Base-by-base conservation (phyloP, 2,888 invertebrate species). In the Urechis unicinctus region DNA sequence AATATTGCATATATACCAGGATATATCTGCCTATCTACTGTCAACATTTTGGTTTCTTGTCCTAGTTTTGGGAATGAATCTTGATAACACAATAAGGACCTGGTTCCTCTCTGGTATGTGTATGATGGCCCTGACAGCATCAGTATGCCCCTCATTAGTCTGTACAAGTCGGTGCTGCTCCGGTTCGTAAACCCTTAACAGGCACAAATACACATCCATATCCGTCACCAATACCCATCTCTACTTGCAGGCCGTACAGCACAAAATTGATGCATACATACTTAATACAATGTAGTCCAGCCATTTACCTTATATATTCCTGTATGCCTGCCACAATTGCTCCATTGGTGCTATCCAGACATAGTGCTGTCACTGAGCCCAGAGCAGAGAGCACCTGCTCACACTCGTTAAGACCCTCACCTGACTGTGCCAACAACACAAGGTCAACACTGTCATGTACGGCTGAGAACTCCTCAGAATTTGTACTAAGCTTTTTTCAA, bases 161-260 rank as follows among this genome's bases (percentile, higher is more conserved):
- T 77, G 77, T 42, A 76, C 70, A 42, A 75, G 62, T 26, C 71
- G 63, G 61, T 69, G 76, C 49, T 66, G 65, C 45, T 73, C 71
- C 25, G 72, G 64, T 46, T 77, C 77, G 62, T 71, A 76, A 13
- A 76, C 75, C 49, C 75, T 74, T n/a, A n/a, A n/a, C n/a, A n/a
- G n/a, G n/a, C n/a, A n/a, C n/a, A n/a, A n/a, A n/a, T n/a, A 13
- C 9, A 41, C 41, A 17, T 13, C 41, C 17, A 41, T 41, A 41
- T 9, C 41, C 17, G 41, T n/a, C 17, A 5, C 21, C 22, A n/a
- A 22, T 25, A 13, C 9, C 45, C 6, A n/a, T 21, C 21, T 45
- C 5, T 26, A 48, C 49, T 9, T 24, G 26, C 49, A 26, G 21
- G 21, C 17, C 49, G 29, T 29, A 48, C 28, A 36, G 17, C 36